Base-by-base conservation (phyloP, 53 echinoderm and acorn worm species). In the Arbacia lixula region DNA sequence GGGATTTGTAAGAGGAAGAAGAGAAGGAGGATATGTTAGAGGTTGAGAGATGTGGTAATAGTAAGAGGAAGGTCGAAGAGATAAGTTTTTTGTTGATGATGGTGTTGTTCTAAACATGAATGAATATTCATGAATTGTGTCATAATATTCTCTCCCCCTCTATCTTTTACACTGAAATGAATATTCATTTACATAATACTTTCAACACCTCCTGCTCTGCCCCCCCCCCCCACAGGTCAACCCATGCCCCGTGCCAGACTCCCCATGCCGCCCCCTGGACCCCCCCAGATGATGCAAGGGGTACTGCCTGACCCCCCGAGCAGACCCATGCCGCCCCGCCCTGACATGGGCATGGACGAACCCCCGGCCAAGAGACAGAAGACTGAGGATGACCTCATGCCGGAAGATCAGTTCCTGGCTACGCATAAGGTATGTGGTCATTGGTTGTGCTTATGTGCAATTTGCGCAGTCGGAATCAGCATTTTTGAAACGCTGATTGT, bases 321-420 rank as follows among this genome's bases (percentile, higher is more conserved):
- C 53, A 22, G 79, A 60, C 51, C 56, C 64, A 30, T 72, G 64
- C 87, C 90, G 60, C 36, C 86, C 21, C 83, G 83, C 84, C 86
- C 72, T 0, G 54, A 81, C 46, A 81, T 81, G 60, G 28, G 46
- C 12, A 69, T 43, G 33, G 86, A 86, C 17, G 99, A 95, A 74
- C 99, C 99, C 2, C 99, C 99, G 31, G 58, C 90, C 17, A 99
- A 99, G 89, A 92, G 88, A 34, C 90, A 90, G 86, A 99, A 99
- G 87, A 94, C 99, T 3, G 99, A 99, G 81, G 99, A 99, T 24
- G 84, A 85, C 54, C 81, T 99, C 26, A 94, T 99, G 29, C 99
- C 99, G 19, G 94, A 99, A 54, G 84, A 92, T 5, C 92, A 88
- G 73, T 99, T 92, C 89, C 72, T 99, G 91, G 90, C 94, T 21